Percentiles rank a stretch among this genome's conserved stretches.
Conservation (phyloP, 2,888 invertebrate species). For the Lingula anatina region DNA sequence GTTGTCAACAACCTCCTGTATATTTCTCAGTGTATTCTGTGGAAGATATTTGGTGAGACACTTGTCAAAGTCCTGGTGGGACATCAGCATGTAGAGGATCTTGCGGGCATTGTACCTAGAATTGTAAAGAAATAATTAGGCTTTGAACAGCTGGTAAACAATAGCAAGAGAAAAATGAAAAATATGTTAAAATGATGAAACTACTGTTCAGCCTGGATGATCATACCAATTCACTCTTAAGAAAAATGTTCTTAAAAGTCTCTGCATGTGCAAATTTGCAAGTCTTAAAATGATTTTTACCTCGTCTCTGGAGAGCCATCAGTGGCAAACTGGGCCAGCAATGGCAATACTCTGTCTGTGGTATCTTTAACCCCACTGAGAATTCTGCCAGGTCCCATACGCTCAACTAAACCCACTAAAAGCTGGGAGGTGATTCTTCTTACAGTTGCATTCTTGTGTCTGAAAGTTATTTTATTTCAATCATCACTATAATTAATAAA, state of each 20-base stretch:
- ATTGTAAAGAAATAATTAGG: conserved; percentile 1
- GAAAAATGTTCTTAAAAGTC: no score
- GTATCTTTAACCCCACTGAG: conserved; percentile 71
- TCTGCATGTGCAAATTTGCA: background rate
- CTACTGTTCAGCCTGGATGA: background rate
- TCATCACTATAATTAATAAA: no score
- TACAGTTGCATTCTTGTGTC: conserved; percentile 83
- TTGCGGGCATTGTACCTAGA: conserved; percentile 48
- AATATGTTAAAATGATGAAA: background rate
- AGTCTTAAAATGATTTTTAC: conserved; percentile 45
- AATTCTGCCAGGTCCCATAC: conserved; percentile 68
- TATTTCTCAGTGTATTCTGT: conserved; percentile 71
- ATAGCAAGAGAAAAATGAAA: background rate
- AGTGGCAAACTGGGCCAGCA: conserved; percentile 75
- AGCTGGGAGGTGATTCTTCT: conserved; percentile 78
- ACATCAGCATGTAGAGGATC: conserved; percentile 68
- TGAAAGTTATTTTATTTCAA: no score
- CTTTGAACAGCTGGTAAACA: background rate
- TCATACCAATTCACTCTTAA: no score
- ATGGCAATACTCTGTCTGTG: conserved; percentile 72
- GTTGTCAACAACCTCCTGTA: conserved; percentile 70
- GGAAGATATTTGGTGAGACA: conserved; percentile 76
- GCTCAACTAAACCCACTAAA: conserved; percentile 65
- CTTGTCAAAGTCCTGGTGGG: conserved; percentile 71
- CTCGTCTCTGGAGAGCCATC: conserved; percentile 85